phyloP scores from a whole-genome alignment of 2,797 vertebrate genomes.

The Valencia hispanica region DNA sequence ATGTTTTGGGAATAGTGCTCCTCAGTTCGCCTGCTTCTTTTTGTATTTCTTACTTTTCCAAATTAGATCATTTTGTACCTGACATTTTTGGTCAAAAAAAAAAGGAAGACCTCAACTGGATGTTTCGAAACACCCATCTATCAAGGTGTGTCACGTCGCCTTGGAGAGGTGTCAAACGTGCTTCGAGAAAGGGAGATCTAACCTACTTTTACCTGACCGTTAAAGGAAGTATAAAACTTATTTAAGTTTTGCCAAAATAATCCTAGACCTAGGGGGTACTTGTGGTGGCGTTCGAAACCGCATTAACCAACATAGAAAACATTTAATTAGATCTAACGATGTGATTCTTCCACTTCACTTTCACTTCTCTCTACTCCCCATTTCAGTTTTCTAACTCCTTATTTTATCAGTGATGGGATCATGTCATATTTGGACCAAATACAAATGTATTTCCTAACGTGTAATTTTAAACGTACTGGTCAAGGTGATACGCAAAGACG shows the following conservation, averaged over 20 bases:
- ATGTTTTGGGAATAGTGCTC: neutral
- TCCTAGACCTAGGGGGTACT: no score
- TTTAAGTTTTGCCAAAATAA: neutral
- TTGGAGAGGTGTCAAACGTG: neutral
- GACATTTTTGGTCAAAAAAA: neutral
- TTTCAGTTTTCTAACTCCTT: neutral
- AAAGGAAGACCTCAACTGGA: neutral
- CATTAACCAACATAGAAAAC: neutral
- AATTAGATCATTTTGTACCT: neutral
- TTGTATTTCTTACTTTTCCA: neutral
- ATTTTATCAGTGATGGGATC: neutral
- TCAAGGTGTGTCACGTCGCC: neutral
- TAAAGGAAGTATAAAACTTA: neutral
- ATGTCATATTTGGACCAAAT: neutral
- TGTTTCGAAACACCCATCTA: neutral
- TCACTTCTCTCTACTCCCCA: neutral
- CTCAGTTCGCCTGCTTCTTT: neutral
- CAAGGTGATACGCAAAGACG: conserved; percentile 52
- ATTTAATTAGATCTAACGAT: neutral
- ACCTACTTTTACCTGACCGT: neutral
- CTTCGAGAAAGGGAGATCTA: neutral
- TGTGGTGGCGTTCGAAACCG: neutral
- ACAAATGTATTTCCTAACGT: neutral
- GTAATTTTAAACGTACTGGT: conserved; percentile 28
- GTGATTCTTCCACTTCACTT: neutral